Evolutionary conservation across 1,140 invertebrate species (phyloP).

Genomic region (Saxidomus purpurata): DNA sequence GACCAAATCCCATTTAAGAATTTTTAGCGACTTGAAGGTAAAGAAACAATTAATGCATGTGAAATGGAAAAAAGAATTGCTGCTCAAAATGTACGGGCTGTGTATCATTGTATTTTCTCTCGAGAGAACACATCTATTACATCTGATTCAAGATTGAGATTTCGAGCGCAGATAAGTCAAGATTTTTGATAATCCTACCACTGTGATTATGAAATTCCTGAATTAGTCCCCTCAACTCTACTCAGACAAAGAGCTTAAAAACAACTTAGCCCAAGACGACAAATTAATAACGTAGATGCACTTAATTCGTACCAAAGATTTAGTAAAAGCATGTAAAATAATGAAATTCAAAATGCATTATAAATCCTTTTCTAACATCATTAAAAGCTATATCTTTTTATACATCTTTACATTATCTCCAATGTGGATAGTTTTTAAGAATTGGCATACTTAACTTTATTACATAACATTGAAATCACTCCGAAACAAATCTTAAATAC

Average conservation of each 20-base stretch:
- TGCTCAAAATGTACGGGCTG: too few relatives aligned
- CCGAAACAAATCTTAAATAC: conserved; percentile 43
- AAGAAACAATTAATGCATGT: too few relatives aligned
- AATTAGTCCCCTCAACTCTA: not conserved
- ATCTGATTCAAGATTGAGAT: not conserved
- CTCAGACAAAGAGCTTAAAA: conserved; percentile 19
- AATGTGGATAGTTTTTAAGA: conserved; percentile 9
- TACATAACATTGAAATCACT: conserved; percentile 37
- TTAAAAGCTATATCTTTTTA: conserved; percentile 17
- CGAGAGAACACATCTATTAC: conserved; percentile 4
- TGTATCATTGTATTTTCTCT: not conserved
- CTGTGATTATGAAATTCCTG: conserved; percentile 30
- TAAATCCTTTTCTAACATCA: conserved; percentile 22
- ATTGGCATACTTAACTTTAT: conserved; percentile 45
- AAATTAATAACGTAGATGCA: conserved; percentile 32
- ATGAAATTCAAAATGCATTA: conserved; percentile 62
- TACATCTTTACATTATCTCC: conserved; percentile 38
- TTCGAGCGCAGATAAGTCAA: not conserved
- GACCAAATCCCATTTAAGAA: too few relatives aligned
- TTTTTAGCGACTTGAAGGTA: too few relatives aligned
- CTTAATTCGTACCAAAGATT: conserved; percentile 24
- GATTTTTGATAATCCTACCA: conserved; percentile 41
- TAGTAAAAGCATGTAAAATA: conserved; percentile 21
- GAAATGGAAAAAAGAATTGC: too few relatives aligned
- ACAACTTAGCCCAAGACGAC: conserved; percentile 29